Conservation (phyloP, 2,888 invertebrate species). For the Torymus aiolomorphi region DNA sequence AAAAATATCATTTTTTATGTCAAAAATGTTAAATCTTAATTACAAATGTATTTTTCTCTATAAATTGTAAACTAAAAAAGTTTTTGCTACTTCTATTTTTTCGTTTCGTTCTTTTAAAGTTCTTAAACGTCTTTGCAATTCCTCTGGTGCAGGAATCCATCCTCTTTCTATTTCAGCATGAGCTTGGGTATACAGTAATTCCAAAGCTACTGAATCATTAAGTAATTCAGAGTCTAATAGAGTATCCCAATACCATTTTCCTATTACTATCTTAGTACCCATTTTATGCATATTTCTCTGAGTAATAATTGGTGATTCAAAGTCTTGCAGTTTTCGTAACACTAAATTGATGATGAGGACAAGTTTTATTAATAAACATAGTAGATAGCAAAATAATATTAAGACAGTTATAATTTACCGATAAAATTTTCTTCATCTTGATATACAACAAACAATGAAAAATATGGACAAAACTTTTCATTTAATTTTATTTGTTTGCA, state of each 20-base stretch:
- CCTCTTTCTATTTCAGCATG: conserved; percentile 90
- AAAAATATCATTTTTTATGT: conserved; percentile 31
- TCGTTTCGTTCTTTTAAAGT: conserved; percentile 86
- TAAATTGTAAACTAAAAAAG: conserved; percentile 37
- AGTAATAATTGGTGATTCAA: conserved; percentile 97
- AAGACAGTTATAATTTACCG: conserved; percentile 30
- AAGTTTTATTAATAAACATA: conserved; percentile 4
- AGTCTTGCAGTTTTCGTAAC: conserved; percentile 93
- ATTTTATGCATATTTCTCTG: conserved; percentile 83
- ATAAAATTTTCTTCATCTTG: conserved; percentile 82
- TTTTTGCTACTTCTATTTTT: conserved; percentile 84
- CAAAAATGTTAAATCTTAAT: conserved; percentile 20
- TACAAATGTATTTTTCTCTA: neutral
- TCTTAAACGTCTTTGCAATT: conserved; percentile 82
- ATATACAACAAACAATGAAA: conserved; percentile 91
- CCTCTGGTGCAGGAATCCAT: conserved; percentile 87
- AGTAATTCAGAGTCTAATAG: conserved; percentile 89
- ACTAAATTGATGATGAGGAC: conserved; percentile 77
- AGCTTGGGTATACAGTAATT: conserved; percentile 91
- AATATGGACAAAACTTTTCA: conserved; percentile 88
- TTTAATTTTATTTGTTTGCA: conserved; percentile 89
- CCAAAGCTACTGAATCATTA: conserved; percentile 88
- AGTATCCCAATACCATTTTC: conserved; percentile 95
- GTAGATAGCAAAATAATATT: neutral
- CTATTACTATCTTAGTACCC: conserved; percentile 87